Conservation (phyloP, 2,888 invertebrate genomes). For the Steinernema carpocapsae region DNA sequence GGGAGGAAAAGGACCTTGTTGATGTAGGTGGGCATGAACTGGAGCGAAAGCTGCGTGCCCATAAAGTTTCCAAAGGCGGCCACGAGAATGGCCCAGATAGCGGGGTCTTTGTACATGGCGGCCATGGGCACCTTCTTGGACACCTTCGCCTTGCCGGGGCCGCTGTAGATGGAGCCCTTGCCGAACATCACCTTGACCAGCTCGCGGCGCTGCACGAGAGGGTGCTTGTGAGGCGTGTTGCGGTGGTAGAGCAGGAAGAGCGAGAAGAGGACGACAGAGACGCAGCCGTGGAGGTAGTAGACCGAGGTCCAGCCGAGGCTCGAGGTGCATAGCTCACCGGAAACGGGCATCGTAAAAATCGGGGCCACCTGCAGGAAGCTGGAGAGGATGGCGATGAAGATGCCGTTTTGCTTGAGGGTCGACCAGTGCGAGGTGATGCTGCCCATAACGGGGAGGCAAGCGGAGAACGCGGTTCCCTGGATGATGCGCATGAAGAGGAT, state of each 20-base stretch:
- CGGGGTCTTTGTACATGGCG: conserved; percentile 58
- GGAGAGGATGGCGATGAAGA: conserved; percentile 57
- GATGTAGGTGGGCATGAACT: conserved; percentile 57
- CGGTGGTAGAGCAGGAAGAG: conserved; percentile 54
- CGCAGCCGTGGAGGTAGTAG: conserved; percentile 58
- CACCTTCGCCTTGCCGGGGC: conserved; percentile 48
- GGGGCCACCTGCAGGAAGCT: conserved; percentile 54
- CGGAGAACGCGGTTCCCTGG: conserved; percentile 51
- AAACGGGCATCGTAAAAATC: conserved; percentile 54
- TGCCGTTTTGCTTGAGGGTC: conserved; percentile 54
- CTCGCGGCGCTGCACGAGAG: conserved; percentile 47
- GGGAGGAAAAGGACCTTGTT: conserved; percentile 61
- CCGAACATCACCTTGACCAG: conserved; percentile 51
- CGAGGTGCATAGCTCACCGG: conserved; percentile 59
- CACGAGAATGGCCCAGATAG: conserved; percentile 66
- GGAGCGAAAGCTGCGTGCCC: conserved; percentile 60
- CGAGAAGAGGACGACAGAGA: conserved; percentile 55
- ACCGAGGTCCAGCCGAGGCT: conserved; percentile 63
- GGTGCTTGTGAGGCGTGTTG: conserved; percentile 50
- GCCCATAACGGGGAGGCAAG: conserved; percentile 57
- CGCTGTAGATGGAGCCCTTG: conserved; percentile 52
- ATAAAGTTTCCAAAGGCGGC: conserved; percentile 67
- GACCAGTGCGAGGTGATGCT: conserved; percentile 56
- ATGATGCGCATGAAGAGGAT: conserved; percentile 47
- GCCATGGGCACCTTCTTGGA: conserved; percentile 57